Conservation (phyloP, 2,113 vertebrate genomes). For the Tenrec ecaudatus region DNA sequence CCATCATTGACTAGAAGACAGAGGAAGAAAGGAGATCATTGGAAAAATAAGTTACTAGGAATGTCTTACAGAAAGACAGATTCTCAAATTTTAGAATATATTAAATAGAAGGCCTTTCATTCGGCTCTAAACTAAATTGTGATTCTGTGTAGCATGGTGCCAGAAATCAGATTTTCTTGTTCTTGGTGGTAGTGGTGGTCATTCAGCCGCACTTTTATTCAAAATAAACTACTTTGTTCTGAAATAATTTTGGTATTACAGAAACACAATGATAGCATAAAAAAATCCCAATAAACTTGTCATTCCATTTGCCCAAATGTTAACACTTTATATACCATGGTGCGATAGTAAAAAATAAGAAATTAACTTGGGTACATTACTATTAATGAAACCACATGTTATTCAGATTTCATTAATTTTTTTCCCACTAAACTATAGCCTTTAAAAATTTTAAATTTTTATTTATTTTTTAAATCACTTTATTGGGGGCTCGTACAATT, state of each 20-base stretch:
- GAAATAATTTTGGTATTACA: neutral
- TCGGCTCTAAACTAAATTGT: neutral
- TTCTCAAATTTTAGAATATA: constrained; percentile 25
- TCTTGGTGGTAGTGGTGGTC: neutral
- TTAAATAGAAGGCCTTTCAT: neutral
- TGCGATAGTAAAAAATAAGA: neutral
- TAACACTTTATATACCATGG: neutral
- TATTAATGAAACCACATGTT: neutral
- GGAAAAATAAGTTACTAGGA: neutral
- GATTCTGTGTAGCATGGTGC: neutral
- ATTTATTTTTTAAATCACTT: too few species aligned
- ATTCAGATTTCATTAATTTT: neutral
- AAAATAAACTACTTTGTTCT: neutral
- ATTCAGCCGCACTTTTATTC: neutral
- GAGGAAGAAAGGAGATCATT: neutral
- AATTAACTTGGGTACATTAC: neutral
- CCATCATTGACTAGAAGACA: neutral
- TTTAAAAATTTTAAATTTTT: too few species aligned
- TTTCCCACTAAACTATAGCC: neutral
- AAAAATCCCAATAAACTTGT: neutral
- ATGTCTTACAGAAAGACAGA: neutral
- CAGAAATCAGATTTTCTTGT: neutral
- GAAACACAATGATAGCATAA: neutral
- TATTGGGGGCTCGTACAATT: too few species aligned
- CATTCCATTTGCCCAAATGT: neutral